A percentile compares a stretch with the other conserved stretches of the same genome.
These are phyloP conservation scores for Hyalella azteca DNA, from an alignment of 2,888 invertebrate species.

Conservation along the genomic window DNA sequence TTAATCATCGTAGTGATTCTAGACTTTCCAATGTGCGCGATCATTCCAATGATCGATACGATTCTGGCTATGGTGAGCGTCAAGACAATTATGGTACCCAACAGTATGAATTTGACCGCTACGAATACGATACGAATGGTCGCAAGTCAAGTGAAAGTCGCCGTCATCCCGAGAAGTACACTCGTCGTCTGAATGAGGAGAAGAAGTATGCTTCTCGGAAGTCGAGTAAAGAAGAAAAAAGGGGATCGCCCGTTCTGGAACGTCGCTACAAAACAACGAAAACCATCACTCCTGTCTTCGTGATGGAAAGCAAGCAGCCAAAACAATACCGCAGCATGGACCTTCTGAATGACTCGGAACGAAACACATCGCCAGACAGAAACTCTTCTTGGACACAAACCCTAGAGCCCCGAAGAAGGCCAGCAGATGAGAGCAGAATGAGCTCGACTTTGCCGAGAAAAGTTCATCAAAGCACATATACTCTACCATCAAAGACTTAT, in stretches of 20 bases:
- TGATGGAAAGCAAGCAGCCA: slow-evolving; percentile 43
- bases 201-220: neutral
- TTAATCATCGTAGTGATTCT: neutral
- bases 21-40: neutral
- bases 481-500: slow-evolving; percentile 55
- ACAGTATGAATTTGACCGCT: neutral
- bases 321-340: slow-evolving; percentile 54
- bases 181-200: slow-evolving; percentile 6
- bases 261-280: slow-evolving; percentile 52
- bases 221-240: slow-evolving; percentile 20
- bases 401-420: slow-evolving; percentile 47
- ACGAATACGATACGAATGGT: neutral
- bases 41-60: slow-evolving; percentile 24
- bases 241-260: slow-evolving; percentile 45
- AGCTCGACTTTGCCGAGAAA: slow-evolving; percentile 54
- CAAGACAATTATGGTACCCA: slow-evolving; percentile 39
- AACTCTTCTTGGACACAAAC: slow-evolving; percentile 54
- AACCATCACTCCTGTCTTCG: slow-evolving; percentile 53
- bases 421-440: slow-evolving; percentile 35
- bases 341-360: slow-evolving; percentile 41
- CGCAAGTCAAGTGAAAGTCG: slow-evolving; percentile 13
- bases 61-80: slow-evolving; percentile 29
- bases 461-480: slow-evolving; percentile 42
- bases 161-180: neutral
- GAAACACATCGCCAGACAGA: slow-evolving; percentile 27